phyloP scores from a whole-genome alignment of 2,113 vertebrate genomes.

The Oophaga pumilio region DNA sequence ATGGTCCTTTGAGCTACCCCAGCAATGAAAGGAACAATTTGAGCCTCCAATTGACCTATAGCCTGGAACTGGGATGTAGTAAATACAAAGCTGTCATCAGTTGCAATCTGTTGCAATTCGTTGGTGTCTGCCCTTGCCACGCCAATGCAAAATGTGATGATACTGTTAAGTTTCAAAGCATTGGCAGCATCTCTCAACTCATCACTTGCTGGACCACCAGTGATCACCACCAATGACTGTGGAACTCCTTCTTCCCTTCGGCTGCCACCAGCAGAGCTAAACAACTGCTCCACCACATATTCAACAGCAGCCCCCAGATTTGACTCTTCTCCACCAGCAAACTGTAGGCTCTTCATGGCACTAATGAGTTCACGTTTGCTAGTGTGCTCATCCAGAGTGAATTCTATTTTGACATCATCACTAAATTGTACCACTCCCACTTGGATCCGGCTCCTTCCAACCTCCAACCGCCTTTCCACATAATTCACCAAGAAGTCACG shows the following conservation, averaged over 20 bases:
- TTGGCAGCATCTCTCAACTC: conserved; percentile 83
- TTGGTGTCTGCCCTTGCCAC: conserved; percentile 77
- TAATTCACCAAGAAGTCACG: conserved; percentile 90
- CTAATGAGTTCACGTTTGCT: conserved; percentile 82
- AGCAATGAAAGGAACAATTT: conserved; percentile 82
- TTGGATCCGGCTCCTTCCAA: conserved; percentile 85
- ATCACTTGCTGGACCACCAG: conserved; percentile 87
- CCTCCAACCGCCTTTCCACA: conserved; percentile 82
- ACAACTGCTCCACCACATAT: conserved; percentile 82
- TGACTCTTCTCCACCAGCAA: conserved; percentile 79
- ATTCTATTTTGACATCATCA: conserved; percentile 78
- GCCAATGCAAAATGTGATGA: conserved; percentile 81
- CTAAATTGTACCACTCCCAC: conserved; percentile 91
- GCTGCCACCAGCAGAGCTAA: conserved; percentile 84
- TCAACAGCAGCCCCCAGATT: conserved; percentile 90
- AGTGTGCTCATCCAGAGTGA: conserved; percentile 85
- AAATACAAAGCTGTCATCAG: conserved; percentile 83
- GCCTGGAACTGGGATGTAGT: conserved; percentile 81
- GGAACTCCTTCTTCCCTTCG: conserved; percentile 89
- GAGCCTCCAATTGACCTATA: conserved; percentile 77
- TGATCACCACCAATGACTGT: conserved; percentile 89
- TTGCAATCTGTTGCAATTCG: conserved; percentile 87
- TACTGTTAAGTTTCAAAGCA: conserved; percentile 85
- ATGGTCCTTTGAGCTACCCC: conserved; percentile 85
- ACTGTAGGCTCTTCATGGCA: conserved; percentile 82